phyloP scores from a whole-genome alignment of 2,888 invertebrate genomes.

The Amphipyra tragopoginis region DNA sequence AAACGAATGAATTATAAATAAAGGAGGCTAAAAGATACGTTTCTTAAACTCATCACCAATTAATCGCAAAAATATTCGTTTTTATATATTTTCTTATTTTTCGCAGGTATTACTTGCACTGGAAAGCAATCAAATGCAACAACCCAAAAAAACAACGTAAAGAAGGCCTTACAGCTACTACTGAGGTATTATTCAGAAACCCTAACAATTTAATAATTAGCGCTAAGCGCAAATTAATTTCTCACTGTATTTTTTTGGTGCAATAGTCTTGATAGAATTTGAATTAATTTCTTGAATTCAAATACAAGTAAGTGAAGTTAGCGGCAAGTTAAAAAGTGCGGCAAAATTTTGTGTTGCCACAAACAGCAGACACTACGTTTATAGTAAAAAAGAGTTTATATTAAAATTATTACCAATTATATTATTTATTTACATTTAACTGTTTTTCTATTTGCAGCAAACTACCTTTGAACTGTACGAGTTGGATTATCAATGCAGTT shows the following conservation, averaged over 20 bases:
- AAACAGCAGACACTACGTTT: neutral
- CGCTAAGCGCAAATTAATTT: too few species aligned
- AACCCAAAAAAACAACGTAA: slow-evolving; percentile 72
- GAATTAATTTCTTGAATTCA: neutral
- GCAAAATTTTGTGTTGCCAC: slow-evolving; percentile 48
- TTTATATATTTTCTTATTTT: slow-evolving; percentile 7
- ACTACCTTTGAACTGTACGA: slow-evolving; percentile 89
- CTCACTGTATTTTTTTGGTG: too few species aligned
- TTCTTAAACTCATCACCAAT: too few species aligned
- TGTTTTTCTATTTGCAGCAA: slow-evolving; percentile 78
- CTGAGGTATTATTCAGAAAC: slow-evolving; percentile 79
- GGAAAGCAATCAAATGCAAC: slow-evolving; percentile 78
- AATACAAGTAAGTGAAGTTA: slow-evolving; percentile 52
- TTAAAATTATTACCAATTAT: neutral
- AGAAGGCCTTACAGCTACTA: slow-evolving; percentile 86
- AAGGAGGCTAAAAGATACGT: too few species aligned
- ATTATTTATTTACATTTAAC: neutral
- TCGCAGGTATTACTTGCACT: slow-evolving; percentile 80
- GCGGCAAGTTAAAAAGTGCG: slow-evolving; percentile 52
- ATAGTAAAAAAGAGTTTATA: neutral
- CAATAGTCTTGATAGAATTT: neutral
- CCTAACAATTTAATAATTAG: too few species aligned
- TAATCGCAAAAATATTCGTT: slow-evolving; percentile 2
- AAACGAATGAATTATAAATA: too few species aligned
- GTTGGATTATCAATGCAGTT: slow-evolving; percentile 89